These are phyloP conservation scores for Scaptomyza polygonia DNA, from an alignment of 2,888 invertebrate species.

Conservation along the genomic window DNA sequence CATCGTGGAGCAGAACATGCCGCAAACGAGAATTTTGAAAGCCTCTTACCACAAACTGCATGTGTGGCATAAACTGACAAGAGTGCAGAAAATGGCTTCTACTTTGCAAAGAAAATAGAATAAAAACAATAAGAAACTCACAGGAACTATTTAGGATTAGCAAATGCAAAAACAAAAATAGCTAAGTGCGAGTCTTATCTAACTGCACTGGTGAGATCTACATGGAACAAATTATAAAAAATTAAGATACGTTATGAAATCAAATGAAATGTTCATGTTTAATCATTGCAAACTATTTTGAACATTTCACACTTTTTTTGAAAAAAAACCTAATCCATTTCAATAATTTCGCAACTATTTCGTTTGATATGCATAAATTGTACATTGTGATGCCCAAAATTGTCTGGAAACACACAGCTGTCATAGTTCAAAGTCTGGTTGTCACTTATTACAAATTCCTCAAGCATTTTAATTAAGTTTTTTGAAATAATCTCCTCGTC, in stretches of 20 bases:
- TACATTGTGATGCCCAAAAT: slow-evolving; percentile 39
- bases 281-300: no score
- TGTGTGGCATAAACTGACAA: slow-evolving; percentile 39
- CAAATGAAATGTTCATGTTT: no score
- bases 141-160: slow-evolving; percentile 42
- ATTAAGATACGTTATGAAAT: no score
- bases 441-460: slow-evolving; percentile 50
- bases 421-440: slow-evolving; percentile 54
- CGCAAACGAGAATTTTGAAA: slow-evolving; percentile 25
- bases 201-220: background rate
- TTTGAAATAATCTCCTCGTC: slow-evolving; percentile 57
- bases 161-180: background rate
- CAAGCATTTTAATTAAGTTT: slow-evolving; percentile 73
- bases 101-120: slow-evolving; percentile 6
- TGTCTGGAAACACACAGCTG: slow-evolving; percentile 62
- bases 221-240: background rate
- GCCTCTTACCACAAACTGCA: slow-evolving; percentile 60
- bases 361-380: slow-evolving; percentile 58
- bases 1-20: slow-evolving; percentile 3
- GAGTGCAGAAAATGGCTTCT: slow-evolving; percentile 1
- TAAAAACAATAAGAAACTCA: slow-evolving; percentile 10
- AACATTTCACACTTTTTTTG: no score
- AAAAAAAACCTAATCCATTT: background rate
- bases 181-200: background rate
- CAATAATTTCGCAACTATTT: slow-evolving; percentile 36